Conservation (phyloP, 2,888 invertebrate species). For the Eristalis intricaria region DNA sequence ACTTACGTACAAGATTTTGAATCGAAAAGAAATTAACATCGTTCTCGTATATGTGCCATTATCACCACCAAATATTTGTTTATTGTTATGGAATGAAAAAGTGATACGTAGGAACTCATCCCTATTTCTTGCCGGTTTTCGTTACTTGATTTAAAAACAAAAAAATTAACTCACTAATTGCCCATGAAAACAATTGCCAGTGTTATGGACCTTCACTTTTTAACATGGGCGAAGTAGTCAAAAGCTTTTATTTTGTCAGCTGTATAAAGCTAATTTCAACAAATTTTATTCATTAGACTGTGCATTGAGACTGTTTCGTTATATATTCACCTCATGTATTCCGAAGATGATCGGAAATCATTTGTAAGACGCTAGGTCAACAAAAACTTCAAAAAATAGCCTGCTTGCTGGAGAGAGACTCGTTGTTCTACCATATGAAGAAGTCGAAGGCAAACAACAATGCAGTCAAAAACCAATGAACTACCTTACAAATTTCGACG, state of each 20-base stretch:
- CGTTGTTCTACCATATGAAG: too few relatives aligned
- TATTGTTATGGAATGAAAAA: too few relatives aligned
- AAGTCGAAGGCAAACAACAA: not conserved
- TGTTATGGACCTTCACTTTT: not conserved
- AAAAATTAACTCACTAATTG: not conserved
- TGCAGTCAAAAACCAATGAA: not conserved
- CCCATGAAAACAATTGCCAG: not conserved
- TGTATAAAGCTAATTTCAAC: not conserved
- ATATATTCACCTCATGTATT: not conserved
- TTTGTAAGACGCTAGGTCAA: not conserved
- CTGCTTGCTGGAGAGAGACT: too few relatives aligned
- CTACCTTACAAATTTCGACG: not conserved
- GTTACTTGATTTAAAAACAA: not conserved
- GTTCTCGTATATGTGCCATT: too few relatives aligned
- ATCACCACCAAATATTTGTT: too few relatives aligned
- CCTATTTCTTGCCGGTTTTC: too few relatives aligned
- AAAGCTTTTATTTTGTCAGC: not conserved
- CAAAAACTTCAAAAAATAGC: not conserved
- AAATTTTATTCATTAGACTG: not conserved
- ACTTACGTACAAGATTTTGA: too few relatives aligned
- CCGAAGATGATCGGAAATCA: not conserved
- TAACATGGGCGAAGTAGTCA: not conserved
- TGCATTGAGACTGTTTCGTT: not conserved
- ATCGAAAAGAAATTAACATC: too few relatives aligned
- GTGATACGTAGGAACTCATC: too few relatives aligned